phyloP scores from a whole-genome alignment of 2,888 invertebrate species.

The Fabriciana adippe region DNA sequence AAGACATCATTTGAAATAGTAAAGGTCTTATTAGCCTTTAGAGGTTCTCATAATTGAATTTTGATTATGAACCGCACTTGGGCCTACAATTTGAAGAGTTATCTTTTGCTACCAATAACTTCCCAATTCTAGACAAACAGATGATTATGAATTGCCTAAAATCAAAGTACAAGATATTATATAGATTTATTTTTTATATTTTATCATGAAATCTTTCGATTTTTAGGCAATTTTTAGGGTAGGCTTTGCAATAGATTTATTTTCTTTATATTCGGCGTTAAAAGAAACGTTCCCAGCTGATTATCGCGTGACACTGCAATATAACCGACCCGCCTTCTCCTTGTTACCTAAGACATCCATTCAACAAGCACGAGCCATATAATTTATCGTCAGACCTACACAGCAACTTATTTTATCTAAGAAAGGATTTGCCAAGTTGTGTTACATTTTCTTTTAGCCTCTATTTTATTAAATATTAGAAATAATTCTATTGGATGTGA shows the following conservation, averaged over 20 bases:
- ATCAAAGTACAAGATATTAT: no score
- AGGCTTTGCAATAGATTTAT: neutral
- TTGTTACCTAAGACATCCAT: slow-evolving; percentile 32
- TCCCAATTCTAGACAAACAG: no score
- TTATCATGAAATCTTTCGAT: no score
- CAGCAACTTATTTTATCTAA: slow-evolving; percentile 22
- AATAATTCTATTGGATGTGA: neutral
- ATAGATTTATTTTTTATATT: no score
- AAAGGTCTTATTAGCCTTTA: no score
- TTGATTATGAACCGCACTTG: slow-evolving; percentile 3
- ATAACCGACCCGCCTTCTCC: slow-evolving; percentile 27
- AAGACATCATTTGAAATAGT: no score
- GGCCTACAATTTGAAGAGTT: neutral
- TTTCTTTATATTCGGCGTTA: neutral
- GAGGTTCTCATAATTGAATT: slow-evolving; percentile 3
- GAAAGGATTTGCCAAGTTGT: slow-evolving; percentile 20
- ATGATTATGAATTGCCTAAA: no score
- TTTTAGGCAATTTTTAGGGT: no score
- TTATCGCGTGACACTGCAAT: slow-evolving; percentile 30
- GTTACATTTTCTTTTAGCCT: slow-evolving; percentile 12
- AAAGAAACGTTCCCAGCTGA: slow-evolving; percentile 19
- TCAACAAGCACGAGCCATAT: slow-evolving; percentile 22
- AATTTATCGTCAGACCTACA: slow-evolving; percentile 27
- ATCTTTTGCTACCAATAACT: neutral
- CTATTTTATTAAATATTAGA: slow-evolving; percentile 1